These are phyloP conservation scores for Unio delphinus DNA, from an alignment of 2,888 invertebrate species.

Conservation along the genomic window DNA sequence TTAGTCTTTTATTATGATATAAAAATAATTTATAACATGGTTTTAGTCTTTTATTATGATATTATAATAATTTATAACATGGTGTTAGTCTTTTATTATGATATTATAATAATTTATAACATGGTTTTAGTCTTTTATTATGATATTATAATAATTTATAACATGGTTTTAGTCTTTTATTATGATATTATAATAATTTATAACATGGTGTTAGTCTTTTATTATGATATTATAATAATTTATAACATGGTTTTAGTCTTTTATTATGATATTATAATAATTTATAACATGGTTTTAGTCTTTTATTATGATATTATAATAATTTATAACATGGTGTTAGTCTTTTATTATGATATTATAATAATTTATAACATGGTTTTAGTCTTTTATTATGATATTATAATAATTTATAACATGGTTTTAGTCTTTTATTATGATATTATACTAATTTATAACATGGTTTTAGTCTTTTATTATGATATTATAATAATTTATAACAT, in stretches of 20 bases:
- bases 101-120: not conserved
- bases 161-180: not conserved
- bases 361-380: not conserved
- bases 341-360: not conserved
- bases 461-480: not conserved
- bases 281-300: not conserved
- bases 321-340: not conserved
- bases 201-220: not conserved
- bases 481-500: too few species aligned
- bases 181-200: not conserved
- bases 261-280: not conserved
- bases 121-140: not conserved
- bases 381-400: too few species aligned
- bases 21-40: not conserved
- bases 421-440: too few species aligned
- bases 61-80: not conserved
- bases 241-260: not conserved
- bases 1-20: too few species aligned
- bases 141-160: too few species aligned
- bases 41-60: not conserved
- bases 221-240: not conserved
- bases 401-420: not conserved
- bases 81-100: not conserved
- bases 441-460: not conserved
- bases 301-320: not conserved